Conservation (phyloP, 2,797 vertebrate genomes). For the Peromyscus attwateri region DNA sequence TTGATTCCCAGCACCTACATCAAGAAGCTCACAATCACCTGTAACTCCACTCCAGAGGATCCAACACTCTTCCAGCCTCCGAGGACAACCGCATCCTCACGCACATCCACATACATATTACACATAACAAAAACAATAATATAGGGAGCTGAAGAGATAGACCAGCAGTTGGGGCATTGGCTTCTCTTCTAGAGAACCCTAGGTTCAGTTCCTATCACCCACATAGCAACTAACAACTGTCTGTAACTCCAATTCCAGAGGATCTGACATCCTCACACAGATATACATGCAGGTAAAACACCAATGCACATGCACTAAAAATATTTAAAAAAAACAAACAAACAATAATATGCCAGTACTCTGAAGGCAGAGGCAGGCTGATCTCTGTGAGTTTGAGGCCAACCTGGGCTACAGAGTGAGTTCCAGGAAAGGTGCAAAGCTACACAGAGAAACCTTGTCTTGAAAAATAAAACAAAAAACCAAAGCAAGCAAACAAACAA, state of each 20-base stretch:
- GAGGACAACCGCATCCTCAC: neutral
- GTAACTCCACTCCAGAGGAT: neutral
- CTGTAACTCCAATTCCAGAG: neutral
- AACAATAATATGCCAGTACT: too few relatives aligned
- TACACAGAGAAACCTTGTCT: too few relatives aligned
- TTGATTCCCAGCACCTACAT: neutral
- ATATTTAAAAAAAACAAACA: too few relatives aligned
- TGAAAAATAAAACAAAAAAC: too few relatives aligned
- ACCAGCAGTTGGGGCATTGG: neutral
- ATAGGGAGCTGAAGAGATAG: neutral
- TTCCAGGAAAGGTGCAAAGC: too few relatives aligned
- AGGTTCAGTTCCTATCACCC: neutral
- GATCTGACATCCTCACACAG: neutral
- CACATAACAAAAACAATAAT: neutral
- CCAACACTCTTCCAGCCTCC: neutral
- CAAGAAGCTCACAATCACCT: too few relatives aligned
- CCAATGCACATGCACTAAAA: neutral
- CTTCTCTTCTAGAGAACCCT: neutral
- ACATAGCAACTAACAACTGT: neutral
- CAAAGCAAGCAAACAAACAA: too few relatives aligned
- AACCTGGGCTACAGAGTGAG: too few relatives aligned
- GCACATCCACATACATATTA: neutral
- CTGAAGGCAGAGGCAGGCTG: too few relatives aligned
- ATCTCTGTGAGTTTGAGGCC: too few relatives aligned
- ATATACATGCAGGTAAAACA: neutral